Conservation (phyloP, 1,140 invertebrate species). For the Gryllus bimaculatus region DNA sequence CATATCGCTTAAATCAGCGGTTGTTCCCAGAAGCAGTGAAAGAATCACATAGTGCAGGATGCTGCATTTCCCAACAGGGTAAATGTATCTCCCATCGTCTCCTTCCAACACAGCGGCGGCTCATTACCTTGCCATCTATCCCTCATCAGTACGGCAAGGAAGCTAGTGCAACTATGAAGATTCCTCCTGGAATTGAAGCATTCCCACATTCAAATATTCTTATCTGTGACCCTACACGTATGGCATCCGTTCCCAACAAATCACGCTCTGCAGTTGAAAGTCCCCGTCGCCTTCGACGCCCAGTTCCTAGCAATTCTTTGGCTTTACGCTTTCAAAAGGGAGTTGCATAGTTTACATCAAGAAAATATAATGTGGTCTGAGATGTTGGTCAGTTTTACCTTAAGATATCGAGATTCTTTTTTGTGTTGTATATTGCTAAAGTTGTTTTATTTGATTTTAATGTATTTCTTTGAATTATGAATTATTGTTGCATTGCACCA, state of each 20-base stretch:
- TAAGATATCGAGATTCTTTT: no score
- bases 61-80: not conserved
- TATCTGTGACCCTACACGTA: not conserved
- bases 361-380: not conserved
- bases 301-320: constrained; percentile 29
- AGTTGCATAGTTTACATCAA: constrained; percentile 22
- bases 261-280: no score
- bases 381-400: no score
- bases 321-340: constrained; percentile 32
- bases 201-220: not conserved
- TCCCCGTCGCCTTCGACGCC: not conserved
- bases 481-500: no score
- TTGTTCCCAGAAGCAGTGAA: not conserved
- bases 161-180: not conserved
- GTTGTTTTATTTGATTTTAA: no score
- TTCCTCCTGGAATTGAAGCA: not conserved
- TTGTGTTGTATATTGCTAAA: no score
- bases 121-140: not conserved
- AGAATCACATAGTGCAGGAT: not conserved
- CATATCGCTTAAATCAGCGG: not conserved
- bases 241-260: not conserved
- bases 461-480: no score
- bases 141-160: not conserved
- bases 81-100: not conserved
- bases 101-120: not conserved